Evolutionary conservation across 2,888 invertebrate species (phyloP), one percentile per base, ranked within the genome.

Genomic region (Phengaris alcon): DNA sequence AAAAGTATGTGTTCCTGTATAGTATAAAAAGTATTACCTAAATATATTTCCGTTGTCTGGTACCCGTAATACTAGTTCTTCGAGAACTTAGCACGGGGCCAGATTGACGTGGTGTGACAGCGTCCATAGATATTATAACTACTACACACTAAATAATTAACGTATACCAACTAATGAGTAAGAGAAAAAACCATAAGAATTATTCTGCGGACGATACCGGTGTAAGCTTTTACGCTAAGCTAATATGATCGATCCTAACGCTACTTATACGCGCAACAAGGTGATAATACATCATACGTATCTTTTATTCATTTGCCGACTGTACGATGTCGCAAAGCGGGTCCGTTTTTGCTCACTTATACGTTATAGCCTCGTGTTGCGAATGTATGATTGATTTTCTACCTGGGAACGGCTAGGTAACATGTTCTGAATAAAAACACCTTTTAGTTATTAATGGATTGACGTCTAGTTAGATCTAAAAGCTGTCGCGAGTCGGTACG

Each of bases 231-330:
- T 46, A 75, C 70, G 68, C 64, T 73, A 73, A 75, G 46, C 64
- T 75, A 75, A 73, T 73, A 51, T 73, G 72, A 73, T 75, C 75
- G 44, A 73, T 70, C 70, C 75, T 44, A 57, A 73, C 76, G 68
- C 55, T 73, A 75, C 22, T 76, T 76, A 75, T 76, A 75, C 74
- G 51, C 75, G 70, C 82, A 79, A 80, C 82, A 84, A 86, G 86
- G 86, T 84, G 86, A 85, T 88, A 87, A 88, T 86, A 86, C 86
- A 88, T 87, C 87, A 87, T 86, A 87, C 82, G 81, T 81, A 88
- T 91, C 88, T 88, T 84, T 91, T 88, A 91, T 91, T 90, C 88
- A 91, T 90, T 83, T 81, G 85, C 87, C 85, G 85, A 88, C 87
- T 84, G 85, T 88, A 88, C 84, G 86, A 88, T 90, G 89, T 90